Evolutionary conservation across 1,140 invertebrate genomes (phyloP).

Genomic region (Drosophila ohnishii): DNA sequence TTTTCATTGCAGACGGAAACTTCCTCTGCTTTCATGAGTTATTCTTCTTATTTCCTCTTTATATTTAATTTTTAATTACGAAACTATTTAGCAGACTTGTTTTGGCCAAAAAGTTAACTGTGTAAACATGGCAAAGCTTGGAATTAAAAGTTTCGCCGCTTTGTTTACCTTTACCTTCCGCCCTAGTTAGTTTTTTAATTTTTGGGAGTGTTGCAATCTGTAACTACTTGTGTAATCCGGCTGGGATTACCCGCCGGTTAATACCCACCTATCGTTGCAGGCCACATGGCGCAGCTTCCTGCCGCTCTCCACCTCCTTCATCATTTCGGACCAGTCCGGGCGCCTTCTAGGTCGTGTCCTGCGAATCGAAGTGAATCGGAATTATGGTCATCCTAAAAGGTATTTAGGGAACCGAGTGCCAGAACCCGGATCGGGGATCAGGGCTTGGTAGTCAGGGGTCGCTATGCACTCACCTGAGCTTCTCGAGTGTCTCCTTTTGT

Average conservation of each 20-base stretch:
- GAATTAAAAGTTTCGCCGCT: slow-evolving; percentile 5
- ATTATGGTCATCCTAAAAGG: slow-evolving; percentile 67
- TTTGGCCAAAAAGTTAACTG: slow-evolving; percentile 12
- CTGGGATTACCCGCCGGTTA: slow-evolving; percentile 6
- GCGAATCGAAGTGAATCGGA: slow-evolving; percentile 36
- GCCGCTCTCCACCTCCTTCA: slow-evolving; percentile 93
- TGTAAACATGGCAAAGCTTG: slow-evolving; percentile 1
- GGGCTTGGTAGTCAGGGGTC: background rate
- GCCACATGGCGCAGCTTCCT: slow-evolving; percentile 90
- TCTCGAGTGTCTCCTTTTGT: slow-evolving; percentile 85
- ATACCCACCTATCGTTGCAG: slow-evolving; percentile 89
- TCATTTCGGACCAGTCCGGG: slow-evolving; percentile 94
- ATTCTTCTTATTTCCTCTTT: background rate
- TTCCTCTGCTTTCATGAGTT: background rate
- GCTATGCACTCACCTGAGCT: slow-evolving; percentile 77
- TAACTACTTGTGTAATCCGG: slow-evolving; percentile 21
- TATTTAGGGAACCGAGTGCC: slow-evolving; percentile 82
- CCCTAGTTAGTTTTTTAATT: slow-evolving; percentile 25
- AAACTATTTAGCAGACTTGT: slow-evolving; percentile 13
- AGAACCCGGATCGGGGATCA: slow-evolving; percentile 35
- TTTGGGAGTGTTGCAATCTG: slow-evolving; percentile 28
- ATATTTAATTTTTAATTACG: background rate
- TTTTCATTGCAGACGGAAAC: background rate
- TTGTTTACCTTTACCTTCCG: slow-evolving; percentile 10
- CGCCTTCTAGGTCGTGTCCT: slow-evolving; percentile 89